Percentiles rank a stretch among this genome's conserved stretches.
Evolutionary conservation across 2,113 vertebrate genomes (phyloP).

Genomic region (Dasypus novemcinctus): DNA sequence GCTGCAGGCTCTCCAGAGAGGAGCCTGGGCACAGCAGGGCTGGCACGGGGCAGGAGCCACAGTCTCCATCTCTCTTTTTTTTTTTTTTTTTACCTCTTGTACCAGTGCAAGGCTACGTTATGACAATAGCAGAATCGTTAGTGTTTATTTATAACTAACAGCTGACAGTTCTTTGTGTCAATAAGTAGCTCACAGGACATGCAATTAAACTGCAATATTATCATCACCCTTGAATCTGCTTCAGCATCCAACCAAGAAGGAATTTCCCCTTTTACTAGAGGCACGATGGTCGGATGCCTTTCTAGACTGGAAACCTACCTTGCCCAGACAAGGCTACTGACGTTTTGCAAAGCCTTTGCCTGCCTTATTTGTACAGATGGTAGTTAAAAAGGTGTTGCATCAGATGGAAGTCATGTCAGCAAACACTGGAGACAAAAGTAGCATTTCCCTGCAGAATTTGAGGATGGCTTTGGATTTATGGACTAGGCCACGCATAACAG

Average conservation of each 20-base stretch:
- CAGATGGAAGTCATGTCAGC: neutral
- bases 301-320: neutral
- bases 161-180: neutral
- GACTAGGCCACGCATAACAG: neutral
- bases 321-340: neutral
- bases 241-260: neutral
- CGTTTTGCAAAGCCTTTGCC: neutral
- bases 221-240: neutral
- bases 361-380: neutral
- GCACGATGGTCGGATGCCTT: no score
- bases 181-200: neutral
- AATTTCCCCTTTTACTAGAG: neutral
- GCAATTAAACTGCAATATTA: neutral
- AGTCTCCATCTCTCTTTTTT: fast-evolving
- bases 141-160: neutral
- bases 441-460: neutral
- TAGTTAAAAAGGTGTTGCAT: neutral
- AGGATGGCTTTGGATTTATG: neutral
- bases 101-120: neutral
- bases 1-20: no score
- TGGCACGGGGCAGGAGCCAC: neutral
- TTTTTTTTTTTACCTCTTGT: neutral
- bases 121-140: neutral
- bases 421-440: neutral
- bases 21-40: neutral